Evolutionary conservation across 2,888 invertebrate genomes (phyloP), one percentile per base, ranked within the genome.

Genomic region (Mesorhabditis spiculigera): DNA sequence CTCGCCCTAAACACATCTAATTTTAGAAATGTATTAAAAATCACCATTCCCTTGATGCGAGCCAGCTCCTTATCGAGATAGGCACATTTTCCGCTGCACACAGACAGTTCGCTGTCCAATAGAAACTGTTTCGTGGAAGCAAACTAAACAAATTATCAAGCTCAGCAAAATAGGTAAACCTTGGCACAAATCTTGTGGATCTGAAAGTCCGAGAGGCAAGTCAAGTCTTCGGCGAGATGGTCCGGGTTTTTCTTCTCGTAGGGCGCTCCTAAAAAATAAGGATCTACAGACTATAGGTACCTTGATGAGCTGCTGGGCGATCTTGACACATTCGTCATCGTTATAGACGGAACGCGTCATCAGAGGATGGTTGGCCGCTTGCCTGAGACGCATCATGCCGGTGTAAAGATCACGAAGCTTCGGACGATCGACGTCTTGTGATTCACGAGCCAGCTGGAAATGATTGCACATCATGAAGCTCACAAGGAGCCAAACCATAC

Each of bases 301-400:
- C 28, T 28, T 28, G 28, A 28, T 28, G 28, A 28, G 28, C 28
- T 28, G 28, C 67, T 76, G 89, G 0, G 95, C 91, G 76, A 96
- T 92, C 76, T 89, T 87, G 71, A 90, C 86, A 63, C 89, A 72
- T 91, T 86, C 79, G 0, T 88, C 88, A 74, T 92, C 91, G 64
- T 89, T 89, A 79, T 87, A 89, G 50, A 92, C 90, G 84, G 90
- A 90, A 45, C 95, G 90, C 76, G 93, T 88, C 0, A 97, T 89
- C 10, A 95, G 88, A 0, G 95, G 95, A 88, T 97, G 97, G 88
- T 96, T 96, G 61, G 95, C 93, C 43, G 93, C 89, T 87, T 95
- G 95, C 64, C 80, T 89, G 87, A 97, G 90, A 86, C 94, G 93
- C 91, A 95, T 94, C 91, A 95, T 91, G 89, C 93, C 78, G 13